A percentile compares a stretch with the other conserved stretches of the same genome.
phyloP scores from a whole-genome alignment of 2,797 vertebrate genomes.

The Parambassis ranga region DNA sequence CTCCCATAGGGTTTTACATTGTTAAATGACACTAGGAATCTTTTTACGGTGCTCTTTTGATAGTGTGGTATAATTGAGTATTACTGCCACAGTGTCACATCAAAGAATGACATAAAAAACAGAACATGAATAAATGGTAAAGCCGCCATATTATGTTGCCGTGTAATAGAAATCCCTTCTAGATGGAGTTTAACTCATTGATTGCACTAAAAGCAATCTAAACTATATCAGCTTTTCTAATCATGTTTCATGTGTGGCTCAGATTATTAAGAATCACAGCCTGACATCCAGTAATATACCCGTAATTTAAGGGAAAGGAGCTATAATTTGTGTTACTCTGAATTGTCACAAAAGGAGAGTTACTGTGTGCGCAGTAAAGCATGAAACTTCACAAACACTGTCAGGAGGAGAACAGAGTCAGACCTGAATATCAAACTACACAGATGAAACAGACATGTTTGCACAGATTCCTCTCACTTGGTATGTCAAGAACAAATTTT shows the following conservation, averaged over 20 bases:
- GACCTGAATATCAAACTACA: conserved; percentile 13
- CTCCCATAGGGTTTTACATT: neutral
- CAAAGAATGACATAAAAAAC: no score
- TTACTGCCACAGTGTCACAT: neutral
- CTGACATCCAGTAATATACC: conserved; percentile 59
- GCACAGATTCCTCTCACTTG: neutral
- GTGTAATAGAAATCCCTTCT: conserved; percentile 3
- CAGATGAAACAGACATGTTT: conserved; percentile 20
- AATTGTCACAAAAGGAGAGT: conserved; percentile 27
- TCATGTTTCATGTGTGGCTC: conserved; percentile 23
- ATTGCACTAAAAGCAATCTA: conserved; percentile 39
- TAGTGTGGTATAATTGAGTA: neutral
- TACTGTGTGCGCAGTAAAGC: conserved; percentile 8
- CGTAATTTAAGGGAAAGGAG: conserved; percentile 41
- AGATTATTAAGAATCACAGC: conserved; percentile 61
- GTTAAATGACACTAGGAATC: neutral
- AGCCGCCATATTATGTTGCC: neutral
- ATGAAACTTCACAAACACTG: conserved; percentile 27
- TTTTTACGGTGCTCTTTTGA: neutral
- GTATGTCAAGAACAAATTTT: conserved; percentile 15
- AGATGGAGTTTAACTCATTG: neutral
- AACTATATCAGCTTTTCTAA: conserved; percentile 28
- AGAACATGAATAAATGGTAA: neutral
- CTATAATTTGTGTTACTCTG: conserved; percentile 43
- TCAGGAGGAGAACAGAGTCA: conserved; percentile 12